A percentile compares a stretch with the other conserved stretches of the same genome.
Conservation (phyloP, 2,113 vertebrate genomes). For the Otus sunia region DNA sequence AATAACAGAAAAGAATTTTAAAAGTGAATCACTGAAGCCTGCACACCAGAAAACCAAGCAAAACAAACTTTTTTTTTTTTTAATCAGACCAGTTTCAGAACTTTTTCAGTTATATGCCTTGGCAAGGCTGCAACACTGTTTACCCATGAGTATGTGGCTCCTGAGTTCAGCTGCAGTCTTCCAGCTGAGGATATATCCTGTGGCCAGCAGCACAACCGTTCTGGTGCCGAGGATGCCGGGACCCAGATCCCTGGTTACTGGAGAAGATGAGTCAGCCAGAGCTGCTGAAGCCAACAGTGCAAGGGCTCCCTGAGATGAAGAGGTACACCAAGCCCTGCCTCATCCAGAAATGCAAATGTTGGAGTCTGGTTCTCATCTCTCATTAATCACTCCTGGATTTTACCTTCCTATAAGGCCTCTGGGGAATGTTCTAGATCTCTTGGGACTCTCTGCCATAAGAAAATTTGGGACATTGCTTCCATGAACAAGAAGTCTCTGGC, state of each 20-base stretch:
- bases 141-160: neutral
- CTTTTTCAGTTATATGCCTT: neutral
- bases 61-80: neutral
- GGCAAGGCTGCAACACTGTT: neutral
- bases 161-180: neutral
- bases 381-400: neutral
- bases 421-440: neutral
- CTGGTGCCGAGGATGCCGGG: neutral
- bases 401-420: neutral
- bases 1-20: neutral
- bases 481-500: neutral
- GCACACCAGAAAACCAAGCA: neutral
- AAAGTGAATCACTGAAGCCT: neutral
- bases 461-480: neutral
- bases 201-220: accelerated
- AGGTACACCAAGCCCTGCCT: neutral
- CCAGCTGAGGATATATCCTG: neutral
- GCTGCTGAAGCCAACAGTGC: neutral
- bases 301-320: neutral
- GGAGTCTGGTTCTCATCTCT: neutral
- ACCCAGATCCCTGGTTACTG: neutral
- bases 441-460: neutral
- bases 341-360: neutral
- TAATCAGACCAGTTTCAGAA: neutral
- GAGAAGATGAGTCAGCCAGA: neutral